phyloP scores from a whole-genome alignment of 2,113 vertebrate species.

The Psammodynastes pulverulentus region DNA sequence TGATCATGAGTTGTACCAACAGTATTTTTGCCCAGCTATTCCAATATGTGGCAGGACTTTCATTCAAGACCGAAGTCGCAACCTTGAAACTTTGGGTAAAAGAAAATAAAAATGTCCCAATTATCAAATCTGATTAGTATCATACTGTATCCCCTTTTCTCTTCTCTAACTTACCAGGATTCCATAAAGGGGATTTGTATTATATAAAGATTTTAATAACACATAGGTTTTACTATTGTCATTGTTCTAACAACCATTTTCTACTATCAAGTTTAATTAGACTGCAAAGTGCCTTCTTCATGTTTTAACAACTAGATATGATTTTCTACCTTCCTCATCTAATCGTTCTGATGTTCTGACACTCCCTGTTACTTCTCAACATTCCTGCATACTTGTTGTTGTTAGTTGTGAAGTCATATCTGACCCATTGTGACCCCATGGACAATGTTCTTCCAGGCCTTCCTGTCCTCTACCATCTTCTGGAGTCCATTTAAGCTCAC shows the following conservation, averaged over 20 bases:
- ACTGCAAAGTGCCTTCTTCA: background rate
- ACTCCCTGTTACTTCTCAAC: background rate
- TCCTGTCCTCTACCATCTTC: too few relatives aligned
- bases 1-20: background rate
- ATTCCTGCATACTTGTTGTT: background rate
- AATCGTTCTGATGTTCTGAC: background rate
- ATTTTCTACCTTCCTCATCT: background rate
- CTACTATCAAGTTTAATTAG: background rate
- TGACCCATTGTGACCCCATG: too few relatives aligned
- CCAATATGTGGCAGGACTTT: background rate
- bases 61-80: background rate
- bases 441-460: too few relatives aligned
- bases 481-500: too few relatives aligned
- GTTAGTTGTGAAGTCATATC: too few relatives aligned
- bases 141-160: background rate
- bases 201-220: background rate
- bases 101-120: background rate
- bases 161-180: background rate
- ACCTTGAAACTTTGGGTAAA: background rate
- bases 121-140: background rate
- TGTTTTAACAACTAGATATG: background rate
- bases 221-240: background rate
- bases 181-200: background rate
- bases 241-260: background rate
- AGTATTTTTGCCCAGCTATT: background rate